phyloP scores from a whole-genome alignment of 2,888 invertebrate species.

The Boloria selene region DNA sequence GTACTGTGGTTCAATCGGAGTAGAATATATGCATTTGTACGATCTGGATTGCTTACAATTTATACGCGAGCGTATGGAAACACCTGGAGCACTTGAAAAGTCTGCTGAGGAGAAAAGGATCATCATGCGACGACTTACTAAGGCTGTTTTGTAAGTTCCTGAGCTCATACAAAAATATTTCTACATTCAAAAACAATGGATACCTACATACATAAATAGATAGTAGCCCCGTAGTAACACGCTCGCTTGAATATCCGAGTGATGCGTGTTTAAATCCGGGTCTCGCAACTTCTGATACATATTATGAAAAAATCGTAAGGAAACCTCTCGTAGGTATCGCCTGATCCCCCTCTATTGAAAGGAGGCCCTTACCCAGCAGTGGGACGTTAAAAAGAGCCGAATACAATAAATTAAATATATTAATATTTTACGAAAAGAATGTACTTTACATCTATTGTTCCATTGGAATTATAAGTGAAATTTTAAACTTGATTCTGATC shows the following conservation, averaged over 20 bases:
- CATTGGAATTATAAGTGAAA: background rate
- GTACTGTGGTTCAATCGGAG: slow-evolving; percentile 88
- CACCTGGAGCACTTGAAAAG: slow-evolving; percentile 82
- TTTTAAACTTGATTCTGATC: too few species aligned
- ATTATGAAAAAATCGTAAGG: too few species aligned
- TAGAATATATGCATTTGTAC: slow-evolving; percentile 90
- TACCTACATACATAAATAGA: background rate
- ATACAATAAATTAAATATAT: too few species aligned
- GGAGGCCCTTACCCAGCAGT: too few species aligned
- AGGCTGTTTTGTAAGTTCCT: slow-evolving; percentile 83
- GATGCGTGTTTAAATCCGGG: too few species aligned
- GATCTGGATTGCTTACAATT: slow-evolving; percentile 86
- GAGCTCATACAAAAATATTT: background rate
- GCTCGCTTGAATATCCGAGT: too few species aligned
- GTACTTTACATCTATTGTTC: background rate
- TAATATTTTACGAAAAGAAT: background rate
- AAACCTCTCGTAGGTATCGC: too few species aligned
- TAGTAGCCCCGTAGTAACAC: too few species aligned
- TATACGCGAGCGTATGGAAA: slow-evolving; percentile 86
- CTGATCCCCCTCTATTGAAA: too few species aligned
- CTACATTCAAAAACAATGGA: background rate
- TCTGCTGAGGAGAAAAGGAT: slow-evolving; percentile 84
- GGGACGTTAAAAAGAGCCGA: too few species aligned
- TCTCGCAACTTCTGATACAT: too few species aligned
- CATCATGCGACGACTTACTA: slow-evolving; percentile 85